Base-by-base conservation (phyloP, 35 echinoderm and acorn worm species). In the Ophioderma brevispina region DNA sequence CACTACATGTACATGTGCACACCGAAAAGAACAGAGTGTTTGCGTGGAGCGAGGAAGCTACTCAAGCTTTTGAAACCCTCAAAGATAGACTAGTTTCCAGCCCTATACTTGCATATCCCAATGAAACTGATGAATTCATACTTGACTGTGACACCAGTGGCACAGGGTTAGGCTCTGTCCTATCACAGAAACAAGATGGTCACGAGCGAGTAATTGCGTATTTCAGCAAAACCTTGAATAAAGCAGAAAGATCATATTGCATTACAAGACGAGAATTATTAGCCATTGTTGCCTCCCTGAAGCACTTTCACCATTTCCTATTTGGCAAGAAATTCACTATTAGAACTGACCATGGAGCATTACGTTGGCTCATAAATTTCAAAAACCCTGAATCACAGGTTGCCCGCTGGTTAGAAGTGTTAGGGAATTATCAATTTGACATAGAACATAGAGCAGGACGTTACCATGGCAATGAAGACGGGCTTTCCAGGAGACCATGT, bases 81-180 rank as follows among this genome's bases (percentile, higher is more conserved):
- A 90, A 90, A 46, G 34, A 49, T 0, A 85, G 56, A 0, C 81
- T 97, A 14, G 87, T 63, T 25, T 38, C n/a, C 19, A 41, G 81
- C 6, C 91, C 91, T 36, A 80, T 97, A 0, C 75, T 90, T 17
- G 35, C 87, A 36, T 93, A 76, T 50, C 91, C 81, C 1, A 55
- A 25, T 10, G 23, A 6, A 0, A 30, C 81, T 19, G 77, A 37
- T 0, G 17, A 21, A 4, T 93, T 92, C 79, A 79, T 93, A 0
- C 63, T 97, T 0, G 87, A 90, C 63, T 92, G 90, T 0, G 95
- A 97, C 70, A 87, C 90, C 19, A 85, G 86, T 41, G 18, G 89
- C 4, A 23, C 34, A 23, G 84, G 81, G 0, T 87, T 93, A 30
- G 95, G 88, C 0, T 76, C 86, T 31, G 87, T 94, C 17, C 75